Evolutionary conservation across 2,113 vertebrate species (phyloP).

Genomic region (Eonycteris spelaea): DNA sequence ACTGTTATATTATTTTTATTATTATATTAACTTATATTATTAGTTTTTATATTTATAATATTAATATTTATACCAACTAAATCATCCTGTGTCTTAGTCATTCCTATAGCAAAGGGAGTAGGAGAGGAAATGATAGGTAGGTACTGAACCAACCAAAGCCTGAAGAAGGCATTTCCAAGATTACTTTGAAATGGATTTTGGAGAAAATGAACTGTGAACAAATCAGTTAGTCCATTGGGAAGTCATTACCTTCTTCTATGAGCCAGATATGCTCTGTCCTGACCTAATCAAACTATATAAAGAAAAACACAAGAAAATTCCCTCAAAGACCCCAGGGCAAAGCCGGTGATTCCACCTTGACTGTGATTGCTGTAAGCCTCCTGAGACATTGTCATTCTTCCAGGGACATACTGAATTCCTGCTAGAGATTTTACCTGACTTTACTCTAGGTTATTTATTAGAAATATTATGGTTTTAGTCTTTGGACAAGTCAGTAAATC

Average conservation of each 20-base stretch:
- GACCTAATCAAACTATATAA: not conserved
- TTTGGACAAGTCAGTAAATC: not conserved
- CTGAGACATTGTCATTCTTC: not conserved
- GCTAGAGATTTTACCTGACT: not conserved
- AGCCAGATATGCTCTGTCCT: not conserved
- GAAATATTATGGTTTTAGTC: not conserved
- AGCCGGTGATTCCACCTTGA: not conserved
- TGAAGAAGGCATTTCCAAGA: not conserved
- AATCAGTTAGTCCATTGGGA: not conserved
- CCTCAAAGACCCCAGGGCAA: not conserved
- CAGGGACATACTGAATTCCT: not conserved
- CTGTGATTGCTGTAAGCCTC: not conserved
- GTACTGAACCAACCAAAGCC: not conserved
- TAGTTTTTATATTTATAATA: not conserved
- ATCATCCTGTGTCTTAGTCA: not conserved
- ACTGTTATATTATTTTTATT: not conserved
- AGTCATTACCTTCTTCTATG: not conserved
- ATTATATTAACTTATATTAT: not conserved
- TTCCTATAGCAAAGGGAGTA: not conserved
- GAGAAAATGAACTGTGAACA: not conserved
- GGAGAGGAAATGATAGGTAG: not conserved
- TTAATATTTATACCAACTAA: not conserved
- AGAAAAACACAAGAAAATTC: not conserved
- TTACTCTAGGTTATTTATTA: not conserved
- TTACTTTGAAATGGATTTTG: not conserved